These are phyloP conservation scores for Pterois miles DNA, from an alignment of 2,797 vertebrate genomes.

Conservation along the genomic window DNA sequence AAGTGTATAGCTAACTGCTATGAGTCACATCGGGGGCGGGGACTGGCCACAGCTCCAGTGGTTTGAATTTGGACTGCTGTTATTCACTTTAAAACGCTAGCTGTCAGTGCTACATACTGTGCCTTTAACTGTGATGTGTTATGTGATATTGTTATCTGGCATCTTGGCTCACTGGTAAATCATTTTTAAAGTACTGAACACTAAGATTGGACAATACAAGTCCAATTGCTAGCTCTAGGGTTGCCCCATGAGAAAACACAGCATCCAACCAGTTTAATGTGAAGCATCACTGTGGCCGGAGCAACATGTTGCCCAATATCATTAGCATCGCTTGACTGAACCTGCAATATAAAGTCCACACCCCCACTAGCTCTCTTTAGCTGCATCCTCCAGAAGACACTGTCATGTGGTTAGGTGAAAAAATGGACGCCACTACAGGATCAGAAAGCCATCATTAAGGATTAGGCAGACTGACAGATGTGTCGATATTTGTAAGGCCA, in stretches of 20 bases:
- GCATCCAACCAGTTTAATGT: not conserved
- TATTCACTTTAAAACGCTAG: no score
- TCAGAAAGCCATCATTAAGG: conserved; percentile 56
- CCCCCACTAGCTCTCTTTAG: not conserved
- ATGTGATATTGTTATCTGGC: not conserved
- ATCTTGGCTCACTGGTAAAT: not conserved
- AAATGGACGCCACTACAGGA: conserved; percentile 21
- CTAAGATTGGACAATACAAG: not conserved
- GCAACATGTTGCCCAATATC: conserved; percentile 6
- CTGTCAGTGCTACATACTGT: no score
- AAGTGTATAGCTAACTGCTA: no score
- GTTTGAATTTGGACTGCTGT: no score
- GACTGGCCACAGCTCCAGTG: no score
- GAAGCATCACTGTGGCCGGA: not conserved
- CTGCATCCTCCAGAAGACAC: conserved; percentile 17
- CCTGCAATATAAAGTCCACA: conserved; percentile 31
- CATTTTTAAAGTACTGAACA: not conserved
- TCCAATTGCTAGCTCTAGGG: not conserved
- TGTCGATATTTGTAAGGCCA: conserved; percentile 66
- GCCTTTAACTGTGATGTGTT: not conserved
- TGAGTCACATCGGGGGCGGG: no score
- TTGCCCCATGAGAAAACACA: not conserved
- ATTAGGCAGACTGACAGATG: conserved; percentile 61
- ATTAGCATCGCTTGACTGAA: conserved; percentile 8
- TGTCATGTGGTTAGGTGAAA: conserved; percentile 17